Evolutionary conservation across 2,113 vertebrate species (phyloP), one percentile per base, ranked within the genome.

Genomic region (Psettodes erumei): DNA sequence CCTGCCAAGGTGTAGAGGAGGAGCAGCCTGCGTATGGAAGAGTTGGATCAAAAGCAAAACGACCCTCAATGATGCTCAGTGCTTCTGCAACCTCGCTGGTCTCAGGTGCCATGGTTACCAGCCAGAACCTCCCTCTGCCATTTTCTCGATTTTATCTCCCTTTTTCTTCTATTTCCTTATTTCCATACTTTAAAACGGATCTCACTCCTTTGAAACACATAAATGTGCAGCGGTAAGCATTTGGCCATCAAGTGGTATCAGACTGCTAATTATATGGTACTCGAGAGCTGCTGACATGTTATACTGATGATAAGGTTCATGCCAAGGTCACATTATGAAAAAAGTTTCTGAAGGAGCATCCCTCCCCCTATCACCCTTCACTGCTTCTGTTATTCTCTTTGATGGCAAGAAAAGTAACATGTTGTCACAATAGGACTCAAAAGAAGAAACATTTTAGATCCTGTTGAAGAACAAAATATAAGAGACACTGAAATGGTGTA

Each of bases 21-120:
- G 83, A 86, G 84, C 67, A 66, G 70, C 25, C 54, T 65, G 55
- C 30, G 37, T 53, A 69, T 87, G 70, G 63, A 61, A 45, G 70
- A 59, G 53, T 37, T 77, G 81, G 82, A 86, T 86, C 81, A 84
- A 86, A 88, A 82, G 87, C 79, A 75, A 28, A 71, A 82, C 48
- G 77, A 84, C 80, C 75, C 66, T 85, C 79, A 63, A 66, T 76
- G 81, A 81, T 86, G 73, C 89, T 84, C 74, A 81, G 85, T 50
- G 65, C 77, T 71, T 66, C 70, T 71, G 65, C 74, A 82, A 64
- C 73, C 71, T 25, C 54, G 11, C 59, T 56, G 65, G 78, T 55
- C 71, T 73, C 70, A 82, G 86, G 73, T 79, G 74, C 88, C 88
- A 89, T 89, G 89, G 89, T 74, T 86, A 90, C 90, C 67, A 71